Conservation (phyloP, 2,888 invertebrate species). For the Andrena bicolor region DNA sequence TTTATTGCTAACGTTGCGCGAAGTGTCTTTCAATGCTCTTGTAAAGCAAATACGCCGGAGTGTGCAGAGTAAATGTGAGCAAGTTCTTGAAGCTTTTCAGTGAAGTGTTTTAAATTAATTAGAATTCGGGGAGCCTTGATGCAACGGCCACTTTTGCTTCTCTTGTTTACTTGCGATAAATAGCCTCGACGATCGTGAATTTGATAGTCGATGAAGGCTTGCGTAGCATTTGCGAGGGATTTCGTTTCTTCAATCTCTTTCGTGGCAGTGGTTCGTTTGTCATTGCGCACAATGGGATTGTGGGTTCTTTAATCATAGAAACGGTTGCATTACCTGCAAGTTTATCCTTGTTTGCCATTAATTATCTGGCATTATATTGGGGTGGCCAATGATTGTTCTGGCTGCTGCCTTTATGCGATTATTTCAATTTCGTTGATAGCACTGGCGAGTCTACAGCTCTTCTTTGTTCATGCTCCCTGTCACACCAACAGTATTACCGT, state of each 20-base stretch:
- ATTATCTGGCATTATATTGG: slow-evolving; percentile 70
- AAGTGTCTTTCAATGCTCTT: no score
- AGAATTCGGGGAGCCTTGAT: no score
- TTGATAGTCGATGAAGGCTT: slow-evolving; percentile 26
- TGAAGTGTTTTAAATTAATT: no score
- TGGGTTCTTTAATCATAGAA: slow-evolving; percentile 45
- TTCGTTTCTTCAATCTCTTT: slow-evolving; percentile 8
- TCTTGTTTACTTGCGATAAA: no score
- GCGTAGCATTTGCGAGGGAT: neutral
- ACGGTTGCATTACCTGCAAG: slow-evolving; percentile 50
- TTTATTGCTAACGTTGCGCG: no score
- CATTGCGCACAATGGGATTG: neutral
- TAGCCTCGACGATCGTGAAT: slow-evolving; percentile 6
- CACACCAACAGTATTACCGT: slow-evolving; percentile 56
- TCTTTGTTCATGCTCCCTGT: slow-evolving; percentile 41
- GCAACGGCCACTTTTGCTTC: no score
- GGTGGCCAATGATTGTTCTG: slow-evolving; percentile 57
- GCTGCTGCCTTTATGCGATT: slow-evolving; percentile 64
- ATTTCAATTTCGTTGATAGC: slow-evolving; percentile 55
- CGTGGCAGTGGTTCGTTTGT: slow-evolving; percentile 7
- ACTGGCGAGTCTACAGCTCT: slow-evolving; percentile 20
- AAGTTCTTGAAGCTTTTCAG: no score
- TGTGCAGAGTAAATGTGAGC: no score
- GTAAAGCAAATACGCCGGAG: no score
- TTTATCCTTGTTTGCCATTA: slow-evolving; percentile 63